phyloP scores from a whole-genome alignment of 1,140 invertebrate species.

The Cardiocondyla obscurior region DNA sequence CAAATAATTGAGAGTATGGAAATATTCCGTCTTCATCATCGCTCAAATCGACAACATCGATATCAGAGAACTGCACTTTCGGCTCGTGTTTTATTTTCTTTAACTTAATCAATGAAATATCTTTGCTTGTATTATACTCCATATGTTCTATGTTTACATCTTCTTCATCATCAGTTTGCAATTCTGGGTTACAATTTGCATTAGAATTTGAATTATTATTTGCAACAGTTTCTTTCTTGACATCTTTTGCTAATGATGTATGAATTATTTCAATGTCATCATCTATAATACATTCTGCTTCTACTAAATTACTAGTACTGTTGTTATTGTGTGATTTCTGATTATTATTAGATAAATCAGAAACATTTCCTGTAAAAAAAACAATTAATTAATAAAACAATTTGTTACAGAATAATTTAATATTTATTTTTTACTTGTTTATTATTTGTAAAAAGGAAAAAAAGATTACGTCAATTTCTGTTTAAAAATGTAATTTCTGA shows the following conservation, averaged over 20 bases:
- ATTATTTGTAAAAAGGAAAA: too few species aligned
- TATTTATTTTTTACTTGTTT: not conserved
- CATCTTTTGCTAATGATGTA: not conserved
- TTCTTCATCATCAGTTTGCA: conserved; percentile 54
- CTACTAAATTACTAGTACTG: not conserved
- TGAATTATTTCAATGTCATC: conserved; percentile 66
- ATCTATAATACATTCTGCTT: not conserved
- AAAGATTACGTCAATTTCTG: too few species aligned
- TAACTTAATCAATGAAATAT: conserved; percentile 54
- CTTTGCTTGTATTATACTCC: not conserved
- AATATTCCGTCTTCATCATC: conserved; percentile 72
- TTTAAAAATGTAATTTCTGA: too few species aligned
- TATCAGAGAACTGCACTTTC: conserved; percentile 62
- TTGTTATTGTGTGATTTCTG: not conserved
- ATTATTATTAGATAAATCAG: not conserved
- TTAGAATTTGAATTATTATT: not conserved
- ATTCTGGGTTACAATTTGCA: too few species aligned
- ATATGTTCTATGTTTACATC: not conserved
- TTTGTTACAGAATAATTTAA: not conserved
- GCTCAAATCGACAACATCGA: conserved; percentile 69
- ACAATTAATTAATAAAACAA: not conserved
- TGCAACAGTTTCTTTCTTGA: not conserved
- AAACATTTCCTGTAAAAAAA: conserved; percentile 15
- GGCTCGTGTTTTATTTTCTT: conserved; percentile 45
- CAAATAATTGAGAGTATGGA: conserved; percentile 73